A percentile compares a stretch with the other conserved stretches of the same genome.
phyloP scores from a whole-genome alignment of 2,113 vertebrate species.

The Epinephelus cyanopodus region DNA sequence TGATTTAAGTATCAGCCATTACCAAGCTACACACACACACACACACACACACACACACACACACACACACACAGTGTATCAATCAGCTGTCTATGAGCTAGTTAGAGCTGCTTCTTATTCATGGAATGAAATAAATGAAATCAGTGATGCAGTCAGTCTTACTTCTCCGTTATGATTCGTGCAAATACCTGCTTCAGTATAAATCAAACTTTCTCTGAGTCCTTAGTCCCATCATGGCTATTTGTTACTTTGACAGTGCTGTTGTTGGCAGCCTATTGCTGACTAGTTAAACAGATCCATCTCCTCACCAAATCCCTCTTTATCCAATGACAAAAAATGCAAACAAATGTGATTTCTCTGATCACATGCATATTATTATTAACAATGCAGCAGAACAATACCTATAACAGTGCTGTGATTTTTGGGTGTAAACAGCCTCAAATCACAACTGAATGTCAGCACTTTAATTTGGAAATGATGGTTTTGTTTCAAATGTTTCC shows the following conservation, averaged over 20 bases:
- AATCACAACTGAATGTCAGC: not conserved
- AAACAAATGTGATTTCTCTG: not conserved
- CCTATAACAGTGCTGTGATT: not conserved
- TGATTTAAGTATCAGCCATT: not conserved
- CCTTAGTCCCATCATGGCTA: constrained; percentile 24
- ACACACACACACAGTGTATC: not conserved
- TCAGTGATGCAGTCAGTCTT: not conserved
- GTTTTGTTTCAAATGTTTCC: not conserved
- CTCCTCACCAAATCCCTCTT: constrained; percentile 3
- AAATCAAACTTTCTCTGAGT: constrained; percentile 16
- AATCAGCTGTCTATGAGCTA: not conserved
- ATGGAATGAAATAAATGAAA: constrained; percentile 31
- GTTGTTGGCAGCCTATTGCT: not conserved
- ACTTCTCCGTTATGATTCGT: not conserved
- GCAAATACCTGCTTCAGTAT: constrained; percentile 20
- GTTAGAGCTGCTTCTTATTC: constrained; percentile 25
- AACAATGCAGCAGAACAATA: not conserved
- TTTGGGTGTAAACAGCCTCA: not conserved
- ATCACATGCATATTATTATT: not conserved
- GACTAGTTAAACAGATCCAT: constrained; percentile 24
- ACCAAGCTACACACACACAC: not conserved
- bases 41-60: not conserved
- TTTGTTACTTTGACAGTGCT: constrained; percentile 27
- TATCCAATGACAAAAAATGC: not conserved
- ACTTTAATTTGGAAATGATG: constrained; percentile 10